Evolutionary conservation across 2,888 invertebrate species (phyloP).

Genomic region (Silvanus unidentatus): DNA sequence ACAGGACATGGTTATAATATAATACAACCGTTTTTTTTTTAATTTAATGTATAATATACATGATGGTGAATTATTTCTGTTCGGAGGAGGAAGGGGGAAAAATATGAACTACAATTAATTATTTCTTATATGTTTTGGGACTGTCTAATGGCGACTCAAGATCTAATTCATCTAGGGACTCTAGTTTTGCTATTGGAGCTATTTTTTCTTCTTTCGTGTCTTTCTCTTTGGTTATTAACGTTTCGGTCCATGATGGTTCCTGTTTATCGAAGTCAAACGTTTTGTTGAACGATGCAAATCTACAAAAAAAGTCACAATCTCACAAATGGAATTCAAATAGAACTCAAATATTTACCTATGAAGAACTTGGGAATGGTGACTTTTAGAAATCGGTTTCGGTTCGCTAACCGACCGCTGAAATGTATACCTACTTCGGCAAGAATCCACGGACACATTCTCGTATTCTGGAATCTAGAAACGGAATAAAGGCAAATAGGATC

Average conservation of each 20-base stretch:
- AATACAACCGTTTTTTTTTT: background rate
- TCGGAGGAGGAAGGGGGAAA: background rate
- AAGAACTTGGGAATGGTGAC: conserved; percentile 43
- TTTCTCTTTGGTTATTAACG: conserved; percentile 28
- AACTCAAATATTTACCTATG: conserved; percentile 38
- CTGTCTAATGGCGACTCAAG: conserved; percentile 45
- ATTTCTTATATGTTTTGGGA: conserved; percentile 35
- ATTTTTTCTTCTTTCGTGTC: conserved; percentile 38
- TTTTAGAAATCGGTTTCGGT: conserved; percentile 44
- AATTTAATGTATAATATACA: background rate
- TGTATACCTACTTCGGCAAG: conserved; percentile 36
- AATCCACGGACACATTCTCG: conserved; percentile 41
- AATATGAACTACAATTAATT: conserved; percentile 12
- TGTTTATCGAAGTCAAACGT: conserved; percentile 43
- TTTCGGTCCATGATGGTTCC: conserved; percentile 32
- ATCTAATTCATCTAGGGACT: conserved; percentile 60
- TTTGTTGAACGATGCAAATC: conserved; percentile 46
- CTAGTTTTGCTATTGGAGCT: conserved; percentile 61
- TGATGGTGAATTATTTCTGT: too few relatives aligned
- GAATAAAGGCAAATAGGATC: too few relatives aligned
- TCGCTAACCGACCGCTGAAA: conserved; percentile 47
- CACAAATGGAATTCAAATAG: background rate
- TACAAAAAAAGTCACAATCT: conserved; percentile 20
- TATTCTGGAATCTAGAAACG: conserved; percentile 41
- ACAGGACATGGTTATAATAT: conserved; percentile 3